These are phyloP conservation scores for Parapristionchus giblindavisi DNA, from an alignment of 2,888 invertebrate species.

Conservation along the genomic window DNA sequence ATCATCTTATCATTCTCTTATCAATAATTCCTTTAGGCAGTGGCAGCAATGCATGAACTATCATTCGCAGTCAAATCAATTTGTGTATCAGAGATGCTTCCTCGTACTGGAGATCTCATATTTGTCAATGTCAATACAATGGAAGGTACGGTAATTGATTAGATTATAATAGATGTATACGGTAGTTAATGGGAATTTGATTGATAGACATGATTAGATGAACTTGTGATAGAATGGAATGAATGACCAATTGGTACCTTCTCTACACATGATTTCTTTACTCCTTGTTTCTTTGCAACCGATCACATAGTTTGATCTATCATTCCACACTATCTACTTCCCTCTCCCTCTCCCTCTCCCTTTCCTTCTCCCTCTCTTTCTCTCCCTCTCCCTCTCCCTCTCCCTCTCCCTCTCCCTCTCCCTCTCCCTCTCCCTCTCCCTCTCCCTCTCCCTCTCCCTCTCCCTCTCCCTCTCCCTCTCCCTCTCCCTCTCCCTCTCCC, in stretches of 20 bases:
- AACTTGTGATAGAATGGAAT: too few species aligned
- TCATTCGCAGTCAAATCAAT: constrained; percentile 80
- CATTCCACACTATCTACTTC: background rate
- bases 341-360: background rate
- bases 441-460: too few species aligned
- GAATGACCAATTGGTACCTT: too few species aligned
- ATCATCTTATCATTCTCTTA: background rate
- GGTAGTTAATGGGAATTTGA: too few species aligned
- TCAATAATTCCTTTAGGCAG: constrained; percentile 68
- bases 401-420: background rate
- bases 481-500: too few species aligned
- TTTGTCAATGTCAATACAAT: constrained; percentile 83
- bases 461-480: too few species aligned
- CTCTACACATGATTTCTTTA: too few species aligned
- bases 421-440: too few species aligned
- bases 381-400: background rate
- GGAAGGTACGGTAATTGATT: constrained; percentile 73
- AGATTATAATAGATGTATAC: too few species aligned
- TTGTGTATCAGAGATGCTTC: constrained; percentile 76
- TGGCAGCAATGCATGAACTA: constrained; percentile 82
- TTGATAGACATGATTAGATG: too few species aligned
- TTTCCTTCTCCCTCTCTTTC: background rate
- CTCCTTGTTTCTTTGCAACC: too few species aligned
- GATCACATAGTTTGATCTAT: too few species aligned
- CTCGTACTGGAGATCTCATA: constrained; percentile 76